phyloP scores from a whole-genome alignment of 2,797 vertebrate genomes.

The Pelodytes ibericus region DNA sequence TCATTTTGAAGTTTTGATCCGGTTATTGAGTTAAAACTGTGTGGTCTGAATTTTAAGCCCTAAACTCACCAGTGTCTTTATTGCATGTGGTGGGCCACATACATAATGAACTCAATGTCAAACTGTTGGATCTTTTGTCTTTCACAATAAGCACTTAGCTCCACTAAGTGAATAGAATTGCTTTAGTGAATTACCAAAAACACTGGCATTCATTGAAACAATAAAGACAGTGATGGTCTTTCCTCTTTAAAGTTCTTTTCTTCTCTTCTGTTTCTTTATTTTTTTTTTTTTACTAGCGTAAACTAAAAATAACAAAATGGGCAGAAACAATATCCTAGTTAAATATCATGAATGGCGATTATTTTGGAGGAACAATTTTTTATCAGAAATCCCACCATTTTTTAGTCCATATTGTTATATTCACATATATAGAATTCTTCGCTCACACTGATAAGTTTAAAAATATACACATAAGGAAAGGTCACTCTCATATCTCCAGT shows the following conservation, averaged over 20 bases:
- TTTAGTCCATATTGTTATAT: too few relatives aligned
- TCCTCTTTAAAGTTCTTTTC: not conserved
- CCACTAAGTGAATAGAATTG: slow-evolving; percentile 91
- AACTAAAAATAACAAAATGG: too few relatives aligned
- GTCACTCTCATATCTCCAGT: slow-evolving; percentile 35
- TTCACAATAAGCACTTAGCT: slow-evolving; percentile 89
- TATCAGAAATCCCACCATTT: too few relatives aligned
- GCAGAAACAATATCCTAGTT: too few relatives aligned
- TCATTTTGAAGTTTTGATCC: slow-evolving; percentile 58
- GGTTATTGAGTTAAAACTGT: slow-evolving; percentile 60
- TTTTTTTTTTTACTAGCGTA: too few relatives aligned
- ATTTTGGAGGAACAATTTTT: too few relatives aligned
- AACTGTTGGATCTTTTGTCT: slow-evolving; percentile 87
- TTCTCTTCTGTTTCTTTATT: too few relatives aligned
- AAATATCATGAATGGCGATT: too few relatives aligned
- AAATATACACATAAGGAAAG: slow-evolving; percentile 12
- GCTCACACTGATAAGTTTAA: too few relatives aligned
- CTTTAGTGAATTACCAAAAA: slow-evolving; percentile 92
- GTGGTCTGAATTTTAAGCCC: slow-evolving; percentile 71
- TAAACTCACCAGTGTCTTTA: slow-evolving; percentile 70
- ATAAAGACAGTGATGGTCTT: not conserved
- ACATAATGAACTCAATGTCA: slow-evolving; percentile 88
- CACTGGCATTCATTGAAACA: slow-evolving; percentile 61
- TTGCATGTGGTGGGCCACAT: slow-evolving; percentile 80
- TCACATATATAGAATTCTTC: too few relatives aligned